These are phyloP conservation scores for Spinus olivaceus DNA, from an alignment of 2,797 vertebrate species.

Conservation along the genomic window DNA sequence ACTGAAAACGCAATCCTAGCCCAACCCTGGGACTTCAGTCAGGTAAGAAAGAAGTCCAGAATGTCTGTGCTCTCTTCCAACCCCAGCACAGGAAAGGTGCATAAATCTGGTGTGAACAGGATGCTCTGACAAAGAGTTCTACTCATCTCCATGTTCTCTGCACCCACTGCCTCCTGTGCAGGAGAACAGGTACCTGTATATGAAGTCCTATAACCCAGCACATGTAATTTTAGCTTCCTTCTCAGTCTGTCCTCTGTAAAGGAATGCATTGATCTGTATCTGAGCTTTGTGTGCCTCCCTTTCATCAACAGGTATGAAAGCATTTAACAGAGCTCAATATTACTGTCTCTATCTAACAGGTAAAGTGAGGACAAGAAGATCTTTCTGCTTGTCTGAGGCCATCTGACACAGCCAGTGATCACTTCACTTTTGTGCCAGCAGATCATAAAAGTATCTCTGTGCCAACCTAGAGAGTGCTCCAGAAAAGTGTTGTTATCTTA, in stretches of 20 bases:
- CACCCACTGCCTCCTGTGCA: not conserved
- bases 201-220: not conserved
- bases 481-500: not conserved
- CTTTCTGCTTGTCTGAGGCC: not conserved
- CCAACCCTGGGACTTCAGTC: conserved; percentile 83
- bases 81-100: not conserved
- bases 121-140: not conserved
- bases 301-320: not conserved
- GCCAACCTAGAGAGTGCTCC: not conserved
- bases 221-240: not conserved
- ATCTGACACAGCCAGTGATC: not conserved
- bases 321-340: not conserved
- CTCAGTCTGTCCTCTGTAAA: not conserved
- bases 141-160: not conserved
- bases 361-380: not conserved
- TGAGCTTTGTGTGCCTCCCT: not conserved
- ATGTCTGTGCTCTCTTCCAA: not conserved
- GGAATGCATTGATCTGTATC: not conserved
- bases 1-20: conserved; percentile 57
- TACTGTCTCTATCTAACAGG: not conserved
- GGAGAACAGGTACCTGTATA: not conserved
- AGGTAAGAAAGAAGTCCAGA: conserved; percentile 70
- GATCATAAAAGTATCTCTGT: not conserved
- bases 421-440: not conserved
- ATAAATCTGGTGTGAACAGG: not conserved